Evolutionary conservation across 2,797 vertebrate species (phyloP).

Genomic region (Sebastolobus alascanus): DNA sequence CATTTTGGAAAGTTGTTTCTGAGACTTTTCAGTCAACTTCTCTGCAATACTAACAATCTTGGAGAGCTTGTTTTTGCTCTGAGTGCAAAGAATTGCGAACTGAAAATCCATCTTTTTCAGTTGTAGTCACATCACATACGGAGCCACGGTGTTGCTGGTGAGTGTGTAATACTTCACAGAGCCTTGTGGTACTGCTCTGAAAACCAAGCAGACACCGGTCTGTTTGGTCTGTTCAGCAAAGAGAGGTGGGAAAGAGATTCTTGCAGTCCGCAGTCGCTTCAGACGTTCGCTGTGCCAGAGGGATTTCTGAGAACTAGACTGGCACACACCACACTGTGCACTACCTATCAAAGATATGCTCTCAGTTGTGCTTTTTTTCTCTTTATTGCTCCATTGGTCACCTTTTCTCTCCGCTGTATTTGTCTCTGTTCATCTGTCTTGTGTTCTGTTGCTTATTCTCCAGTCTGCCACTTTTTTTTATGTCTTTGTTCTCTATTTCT

Average conservation of each 20-base stretch:
- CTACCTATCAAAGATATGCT: conserved; percentile 44
- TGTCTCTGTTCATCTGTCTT: conserved; percentile 35
- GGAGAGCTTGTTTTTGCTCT: not conserved
- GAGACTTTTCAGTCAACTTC: not conserved
- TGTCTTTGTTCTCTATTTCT: conserved; percentile 22
- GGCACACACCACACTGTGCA: conserved; percentile 2
- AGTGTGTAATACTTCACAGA: conserved; percentile 53
- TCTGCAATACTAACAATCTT: not conserved
- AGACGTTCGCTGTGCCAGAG: conserved; percentile 35
- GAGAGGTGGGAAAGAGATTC: conserved; percentile 41
- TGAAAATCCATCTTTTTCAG: conserved; percentile 36
- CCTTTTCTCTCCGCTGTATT: conserved; percentile 40
- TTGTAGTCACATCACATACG: conserved; percentile 40
- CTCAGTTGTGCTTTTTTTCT: conserved; percentile 8
- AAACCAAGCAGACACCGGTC: conserved; percentile 35
- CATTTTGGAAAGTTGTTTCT: not conserved
- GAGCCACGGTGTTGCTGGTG: not conserved
- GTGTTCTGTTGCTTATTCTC: conserved; percentile 24
- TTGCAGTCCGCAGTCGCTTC: conserved; percentile 39
- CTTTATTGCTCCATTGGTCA: conserved; percentile 38
- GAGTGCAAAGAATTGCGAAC: conserved; percentile 12
- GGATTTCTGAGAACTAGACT: conserved; percentile 51
- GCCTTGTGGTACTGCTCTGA: conserved; percentile 49
- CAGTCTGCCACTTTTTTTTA: not conserved
- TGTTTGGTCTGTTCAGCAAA: conserved; percentile 49